Percentiles rank a stretch among this genome's conserved stretches.
phyloP scores from a whole-genome alignment of 2,113 vertebrate genomes.

The Macheiramphus alcinus region DNA sequence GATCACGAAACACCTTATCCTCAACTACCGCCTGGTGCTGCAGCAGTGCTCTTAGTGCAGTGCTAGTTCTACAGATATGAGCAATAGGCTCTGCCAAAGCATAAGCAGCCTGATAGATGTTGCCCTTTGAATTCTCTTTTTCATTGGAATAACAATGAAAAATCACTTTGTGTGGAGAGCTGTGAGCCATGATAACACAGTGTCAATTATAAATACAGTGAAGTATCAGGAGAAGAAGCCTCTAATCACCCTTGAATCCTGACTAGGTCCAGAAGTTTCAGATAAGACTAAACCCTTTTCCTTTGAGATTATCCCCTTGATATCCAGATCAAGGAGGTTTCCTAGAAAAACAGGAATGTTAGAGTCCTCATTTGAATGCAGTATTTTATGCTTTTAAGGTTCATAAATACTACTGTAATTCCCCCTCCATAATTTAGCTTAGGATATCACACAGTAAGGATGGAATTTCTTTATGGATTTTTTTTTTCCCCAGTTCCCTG shows the following conservation, averaged over 20 bases:
- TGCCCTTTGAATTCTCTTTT: background rate
- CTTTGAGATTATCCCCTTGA: background rate
- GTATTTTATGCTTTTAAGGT: background rate
- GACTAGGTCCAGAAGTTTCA: background rate
- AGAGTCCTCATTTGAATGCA: background rate
- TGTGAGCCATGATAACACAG: background rate
- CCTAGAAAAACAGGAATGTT: background rate
- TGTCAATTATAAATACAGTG: background rate
- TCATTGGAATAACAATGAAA: background rate
- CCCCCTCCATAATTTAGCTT: background rate
- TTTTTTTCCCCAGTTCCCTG: background rate
- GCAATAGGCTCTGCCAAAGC: background rate
- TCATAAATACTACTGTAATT: background rate
- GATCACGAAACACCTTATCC: background rate
- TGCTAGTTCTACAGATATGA: background rate
- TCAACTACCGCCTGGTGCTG: background rate
- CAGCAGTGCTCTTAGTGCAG: rapidly evolving
- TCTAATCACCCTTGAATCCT: background rate
- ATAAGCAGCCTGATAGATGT: background rate
- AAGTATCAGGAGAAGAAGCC: background rate
- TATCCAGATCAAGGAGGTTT: background rate
- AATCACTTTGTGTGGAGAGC: background rate
- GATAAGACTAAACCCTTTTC: background rate
- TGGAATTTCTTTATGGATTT: background rate
- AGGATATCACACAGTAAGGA: background rate